Evolutionary conservation across 1,140 invertebrate species (phyloP).

Genomic region (Pseudobourletiella spinata): DNA sequence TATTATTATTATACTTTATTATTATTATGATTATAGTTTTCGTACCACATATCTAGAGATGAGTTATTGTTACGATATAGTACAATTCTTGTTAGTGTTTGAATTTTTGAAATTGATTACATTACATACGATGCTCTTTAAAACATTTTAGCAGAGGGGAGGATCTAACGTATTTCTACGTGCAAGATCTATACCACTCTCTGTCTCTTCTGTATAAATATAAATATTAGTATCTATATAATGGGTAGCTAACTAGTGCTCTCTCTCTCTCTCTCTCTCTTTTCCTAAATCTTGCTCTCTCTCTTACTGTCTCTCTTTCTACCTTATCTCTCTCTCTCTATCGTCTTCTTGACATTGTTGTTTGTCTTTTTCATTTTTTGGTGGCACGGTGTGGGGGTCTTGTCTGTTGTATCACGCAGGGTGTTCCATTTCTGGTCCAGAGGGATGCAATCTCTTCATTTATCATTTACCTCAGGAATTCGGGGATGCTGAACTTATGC

Average conservation of each 20-base stretch:
- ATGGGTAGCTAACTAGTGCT: neutral
- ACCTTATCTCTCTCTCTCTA: neutral
- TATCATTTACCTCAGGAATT: conserved; percentile 99
- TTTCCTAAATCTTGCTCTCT: neutral
- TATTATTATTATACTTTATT: too few relatives aligned
- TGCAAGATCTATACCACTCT: too few relatives aligned
- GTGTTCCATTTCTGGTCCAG: conserved; percentile 83
- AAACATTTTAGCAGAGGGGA: too few relatives aligned
- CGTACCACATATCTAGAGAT: too few relatives aligned
- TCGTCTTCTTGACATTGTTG: neutral
- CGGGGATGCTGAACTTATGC: conserved; percentile 94
- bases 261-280: neutral
- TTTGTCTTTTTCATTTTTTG: conserved; percentile 12
- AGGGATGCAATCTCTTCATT: conserved; percentile 99
- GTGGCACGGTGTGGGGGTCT: conserved; percentile 22
- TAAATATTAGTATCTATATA: too few relatives aligned
- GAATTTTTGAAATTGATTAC: too few relatives aligned
- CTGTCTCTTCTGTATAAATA: too few relatives aligned
- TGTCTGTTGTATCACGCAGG: conserved; percentile 15
- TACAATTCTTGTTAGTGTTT: too few relatives aligned
- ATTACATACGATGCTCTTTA: too few relatives aligned
- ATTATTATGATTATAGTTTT: too few relatives aligned
- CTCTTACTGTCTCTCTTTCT: neutral
- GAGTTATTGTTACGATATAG: too few relatives aligned
- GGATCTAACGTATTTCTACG: too few relatives aligned